phyloP scores from a whole-genome alignment of 2,888 invertebrate species.

The Trissolcus brochymenae region DNA sequence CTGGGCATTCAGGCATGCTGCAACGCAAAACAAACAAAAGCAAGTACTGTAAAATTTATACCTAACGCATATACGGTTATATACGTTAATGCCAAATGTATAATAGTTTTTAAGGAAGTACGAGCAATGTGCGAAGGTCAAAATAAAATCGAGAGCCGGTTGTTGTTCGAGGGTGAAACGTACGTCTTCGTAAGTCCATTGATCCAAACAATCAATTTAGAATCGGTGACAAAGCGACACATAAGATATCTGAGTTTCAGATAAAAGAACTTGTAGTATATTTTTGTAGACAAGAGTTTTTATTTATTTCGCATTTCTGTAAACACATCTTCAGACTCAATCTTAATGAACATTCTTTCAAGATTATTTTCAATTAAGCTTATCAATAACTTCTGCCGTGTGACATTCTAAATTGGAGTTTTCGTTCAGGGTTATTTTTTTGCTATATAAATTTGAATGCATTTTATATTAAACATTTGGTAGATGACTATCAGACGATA shows the following conservation, averaged over 20 bases:
- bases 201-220: conserved; percentile 18
- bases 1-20: conserved; percentile 52
- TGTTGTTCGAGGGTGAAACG: conserved; percentile 43
- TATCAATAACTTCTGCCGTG: no score
- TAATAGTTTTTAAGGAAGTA: conserved; percentile 71
- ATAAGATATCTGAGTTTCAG: not conserved
- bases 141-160: conserved; percentile 46
- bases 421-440: no score
- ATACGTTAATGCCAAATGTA: conserved; percentile 76
- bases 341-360: no score
- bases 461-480: no score
- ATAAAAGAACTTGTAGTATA: conserved; percentile 42
- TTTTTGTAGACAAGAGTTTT: conserved; percentile 24
- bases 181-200: conserved; percentile 56
- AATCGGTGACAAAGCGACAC: not conserved
- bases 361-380: no score
- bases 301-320: conserved; percentile 8
- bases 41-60: conserved; percentile 71
- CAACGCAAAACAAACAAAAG: conserved; percentile 57
- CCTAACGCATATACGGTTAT: conserved; percentile 73
- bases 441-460: no score
- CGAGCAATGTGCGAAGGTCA: conserved; percentile 60
- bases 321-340: no score
- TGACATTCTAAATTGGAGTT: no score
- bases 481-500: no score